Evolutionary conservation across 2,113 vertebrate species (phyloP).

Genomic region (Coturnix japonica): DNA sequence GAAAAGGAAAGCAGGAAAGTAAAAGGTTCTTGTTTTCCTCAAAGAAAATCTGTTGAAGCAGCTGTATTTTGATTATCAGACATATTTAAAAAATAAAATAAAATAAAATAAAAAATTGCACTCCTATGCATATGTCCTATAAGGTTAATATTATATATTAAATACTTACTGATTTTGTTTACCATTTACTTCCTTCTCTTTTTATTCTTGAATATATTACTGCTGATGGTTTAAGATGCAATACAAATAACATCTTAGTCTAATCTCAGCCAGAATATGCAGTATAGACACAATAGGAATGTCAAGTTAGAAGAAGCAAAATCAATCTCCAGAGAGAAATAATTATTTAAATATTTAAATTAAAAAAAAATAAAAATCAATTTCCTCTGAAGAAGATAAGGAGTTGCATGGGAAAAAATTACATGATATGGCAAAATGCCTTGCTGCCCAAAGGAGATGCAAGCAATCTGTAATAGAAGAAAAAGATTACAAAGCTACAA

Average conservation of each 20-base stretch:
- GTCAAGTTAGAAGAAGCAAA: conserved; percentile 63
- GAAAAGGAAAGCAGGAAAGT: background rate
- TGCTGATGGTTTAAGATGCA: conserved; percentile 33
- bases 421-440: conserved; percentile 34
- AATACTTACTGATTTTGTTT: background rate
- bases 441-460: conserved; percentile 47
- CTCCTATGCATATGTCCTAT: background rate
- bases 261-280: conserved; percentile 30
- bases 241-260: conserved; percentile 4
- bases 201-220: background rate
- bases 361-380: conserved; percentile 62
- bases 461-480: conserved; percentile 14
- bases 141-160: background rate
- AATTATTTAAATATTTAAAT: conserved; percentile 73
- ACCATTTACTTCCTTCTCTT: background rate
- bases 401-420: conserved; percentile 49
- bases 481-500: conserved; percentile 23
- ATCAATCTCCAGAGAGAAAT: conserved; percentile 63
- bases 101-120: background rate
- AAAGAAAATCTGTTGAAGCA: background rate
- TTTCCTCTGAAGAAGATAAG: conserved; percentile 66
- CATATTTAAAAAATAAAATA: background rate
- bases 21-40: background rate
- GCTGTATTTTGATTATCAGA: background rate
- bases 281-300: conserved; percentile 56